Percentiles rank a stretch among this genome's conserved stretches.
Evolutionary conservation across 2,113 vertebrate genomes (phyloP).

Genomic region (Naja naja): DNA sequence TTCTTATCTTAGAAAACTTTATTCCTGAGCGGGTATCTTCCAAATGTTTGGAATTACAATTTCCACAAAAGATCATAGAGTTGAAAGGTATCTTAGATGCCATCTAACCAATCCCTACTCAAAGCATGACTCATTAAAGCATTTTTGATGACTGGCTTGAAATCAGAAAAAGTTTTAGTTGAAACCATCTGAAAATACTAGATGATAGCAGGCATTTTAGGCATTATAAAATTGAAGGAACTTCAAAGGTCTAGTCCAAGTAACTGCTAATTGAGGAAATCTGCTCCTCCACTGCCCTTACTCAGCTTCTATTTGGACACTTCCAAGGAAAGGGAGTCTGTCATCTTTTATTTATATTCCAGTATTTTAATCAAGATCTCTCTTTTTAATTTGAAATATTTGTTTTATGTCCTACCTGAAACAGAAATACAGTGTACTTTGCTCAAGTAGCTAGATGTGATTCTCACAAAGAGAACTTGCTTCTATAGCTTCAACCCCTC

Average conservation of each 20-base stretch:
- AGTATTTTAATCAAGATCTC: neutral
- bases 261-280: neutral
- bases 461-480: neutral
- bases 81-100: neutral
- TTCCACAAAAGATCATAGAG: neutral
- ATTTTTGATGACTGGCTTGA: neutral
- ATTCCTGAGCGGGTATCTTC: neutral
- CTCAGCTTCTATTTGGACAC: neutral
- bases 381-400: neutral
- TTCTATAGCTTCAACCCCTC: neutral
- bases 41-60: neutral
- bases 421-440: neutral
- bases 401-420: neutral
- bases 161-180: neutral
- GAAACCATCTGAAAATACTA: neutral
- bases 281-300: neutral
- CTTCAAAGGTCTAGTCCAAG: neutral
- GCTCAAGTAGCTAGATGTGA: neutral
- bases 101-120: neutral
- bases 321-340: neutral
- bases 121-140: neutral
- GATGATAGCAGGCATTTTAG: neutral
- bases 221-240: neutral
- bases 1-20: neutral
- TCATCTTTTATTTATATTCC: neutral